Evolutionary conservation across 35 echinoderm and acorn worm genomes (phyloP), one percentile per base, ranked within the genome.

Genomic region (Holothuria glaberrima): DNA sequence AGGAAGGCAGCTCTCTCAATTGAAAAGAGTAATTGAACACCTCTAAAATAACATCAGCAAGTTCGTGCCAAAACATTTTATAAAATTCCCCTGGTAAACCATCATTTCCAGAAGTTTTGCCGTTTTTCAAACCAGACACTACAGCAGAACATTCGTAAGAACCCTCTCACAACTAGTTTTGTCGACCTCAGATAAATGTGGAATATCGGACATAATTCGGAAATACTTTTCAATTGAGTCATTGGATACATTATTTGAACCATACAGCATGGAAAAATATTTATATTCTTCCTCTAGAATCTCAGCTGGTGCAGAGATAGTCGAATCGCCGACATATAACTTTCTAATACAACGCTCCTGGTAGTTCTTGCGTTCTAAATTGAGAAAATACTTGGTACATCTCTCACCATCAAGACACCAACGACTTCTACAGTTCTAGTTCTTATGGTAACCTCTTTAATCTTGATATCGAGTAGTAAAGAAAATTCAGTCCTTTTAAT

Each of bases 281-380:
- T 48, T 78, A 46, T 78, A 21, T 46, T 78, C 45, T 6, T 78
- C n/a, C n/a, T 78, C 16, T 38, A 36, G 12, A 33, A 69, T 17
- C n/a, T n/a, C n/a, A n/a, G n/a, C n/a, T n/a, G n/a, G n/a, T n/a
- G n/a, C n/a, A 1, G 45, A 38, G n/a, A 78, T 45, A 44, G 34
- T 48, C 12, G 38, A 78, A 20, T 78, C 45, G 22, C 74, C 74
- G 21, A 78, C 74, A 46, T 24, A 20, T 78, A 78, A 78, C 45
- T 78, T 78, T 32, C 74, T 36, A 25, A 44, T 75, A 31, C 71
- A 75, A 78, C 32, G 74, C 12, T 78, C 32, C 22, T 78, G 74
- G 34, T 78, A 78, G 45, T 78, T 78, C 33, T 48, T 36, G 16
- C 74, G 74, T 78, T 78, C 74, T 78, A 78, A 35, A 48, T 78